Conservation (phyloP, 2,113 vertebrate species). For the Cephalopholis sonnerati region DNA sequence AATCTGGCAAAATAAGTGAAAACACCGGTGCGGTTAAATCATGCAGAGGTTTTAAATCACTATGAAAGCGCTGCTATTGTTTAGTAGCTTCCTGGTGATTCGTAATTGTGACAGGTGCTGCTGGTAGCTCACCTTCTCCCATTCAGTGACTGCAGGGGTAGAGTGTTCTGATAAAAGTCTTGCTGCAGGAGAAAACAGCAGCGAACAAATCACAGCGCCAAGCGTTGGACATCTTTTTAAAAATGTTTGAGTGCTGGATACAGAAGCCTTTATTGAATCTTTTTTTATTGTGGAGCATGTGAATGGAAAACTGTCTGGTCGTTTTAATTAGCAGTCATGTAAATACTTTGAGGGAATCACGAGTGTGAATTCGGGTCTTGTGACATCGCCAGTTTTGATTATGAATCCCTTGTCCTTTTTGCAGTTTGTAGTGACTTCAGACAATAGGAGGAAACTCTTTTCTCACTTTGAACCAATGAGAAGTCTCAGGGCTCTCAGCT, state of each 20-base stretch:
- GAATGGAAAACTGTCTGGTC: neutral
- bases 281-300: neutral
- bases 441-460: conserved; percentile 61
- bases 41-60: neutral
- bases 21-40: neutral
- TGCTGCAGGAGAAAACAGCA: neutral
- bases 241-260: neutral
- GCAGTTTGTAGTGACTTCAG: conserved; percentile 42
- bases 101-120: neutral
- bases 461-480: conserved; percentile 60
- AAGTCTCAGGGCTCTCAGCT: conserved; percentile 26
- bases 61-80: neutral
- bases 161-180: neutral
- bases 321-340: neutral
- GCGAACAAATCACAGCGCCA: neutral
- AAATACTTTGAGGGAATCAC: neutral
- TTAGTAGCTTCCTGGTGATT: neutral
- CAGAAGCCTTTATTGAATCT: neutral
- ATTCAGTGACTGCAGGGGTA: neutral
- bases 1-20: neutral
- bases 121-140: neutral
- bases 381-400: conserved; percentile 18
- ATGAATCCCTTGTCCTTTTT: neutral
- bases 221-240: neutral
- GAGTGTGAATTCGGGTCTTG: neutral